Evolutionary conservation across 2,888 invertebrate genomes (phyloP).

Genomic region (Philonicus albiceps): DNA sequence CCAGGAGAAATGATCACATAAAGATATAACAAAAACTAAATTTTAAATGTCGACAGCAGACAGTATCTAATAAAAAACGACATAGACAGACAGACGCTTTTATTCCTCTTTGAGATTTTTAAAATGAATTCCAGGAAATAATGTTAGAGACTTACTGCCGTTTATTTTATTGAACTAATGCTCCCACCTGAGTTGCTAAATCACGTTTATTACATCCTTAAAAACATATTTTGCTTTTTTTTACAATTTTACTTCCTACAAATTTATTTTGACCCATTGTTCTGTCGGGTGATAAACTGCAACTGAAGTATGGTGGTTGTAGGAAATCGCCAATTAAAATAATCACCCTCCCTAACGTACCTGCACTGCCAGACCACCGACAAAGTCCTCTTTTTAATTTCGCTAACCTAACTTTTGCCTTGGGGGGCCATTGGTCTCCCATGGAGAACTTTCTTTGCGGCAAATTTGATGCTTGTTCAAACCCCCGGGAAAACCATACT

Average conservation of each 20-base stretch:
- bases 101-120: too few relatives aligned
- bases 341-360: background rate
- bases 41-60: too few relatives aligned
- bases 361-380: background rate
- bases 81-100: too few relatives aligned
- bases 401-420: background rate
- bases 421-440: background rate
- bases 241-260: background rate
- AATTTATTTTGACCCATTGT: background rate
- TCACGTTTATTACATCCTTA: background rate
- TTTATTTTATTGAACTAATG: background rate
- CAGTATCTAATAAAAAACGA: too few relatives aligned
- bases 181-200: background rate
- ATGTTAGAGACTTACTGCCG: background rate
- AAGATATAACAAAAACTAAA: too few relatives aligned
- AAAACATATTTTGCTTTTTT: background rate
- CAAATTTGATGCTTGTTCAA: slow-evolving; percentile 8
- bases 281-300: background rate
- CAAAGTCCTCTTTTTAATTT: slow-evolving; percentile 7
- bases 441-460: background rate
- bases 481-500: background rate
- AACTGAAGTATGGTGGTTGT: background rate
- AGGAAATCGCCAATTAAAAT: slow-evolving; percentile 12
- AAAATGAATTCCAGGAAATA: too few relatives aligned
- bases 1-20: too few relatives aligned